A percentile compares a stretch with the other conserved stretches of the same genome.
These are phyloP conservation scores for Lithophane leautieri DNA, from an alignment of 2,888 invertebrate species.

Conservation along the genomic window DNA sequence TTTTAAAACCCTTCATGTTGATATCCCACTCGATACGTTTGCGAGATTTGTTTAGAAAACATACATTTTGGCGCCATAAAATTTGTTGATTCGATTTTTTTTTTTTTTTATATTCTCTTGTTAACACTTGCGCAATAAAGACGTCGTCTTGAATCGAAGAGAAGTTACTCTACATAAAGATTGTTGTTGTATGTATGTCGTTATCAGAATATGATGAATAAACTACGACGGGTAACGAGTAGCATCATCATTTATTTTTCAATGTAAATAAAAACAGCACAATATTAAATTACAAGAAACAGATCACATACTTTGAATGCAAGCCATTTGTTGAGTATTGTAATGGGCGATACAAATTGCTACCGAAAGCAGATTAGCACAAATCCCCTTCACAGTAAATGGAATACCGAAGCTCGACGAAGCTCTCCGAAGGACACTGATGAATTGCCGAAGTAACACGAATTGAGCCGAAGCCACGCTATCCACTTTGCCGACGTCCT, in stretches of 20 bases:
- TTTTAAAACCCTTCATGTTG: too few species aligned
- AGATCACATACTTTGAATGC: constrained; percentile 25
- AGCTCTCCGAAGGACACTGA: constrained; percentile 31
- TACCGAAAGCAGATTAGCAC: constrained; percentile 59
- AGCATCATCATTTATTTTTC: not conserved
- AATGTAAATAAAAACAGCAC: not conserved
- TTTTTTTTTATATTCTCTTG: too few species aligned
- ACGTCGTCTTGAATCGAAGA: not conserved
- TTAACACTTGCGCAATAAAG: too few species aligned
- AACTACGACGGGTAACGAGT: not conserved
- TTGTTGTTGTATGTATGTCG: not conserved
- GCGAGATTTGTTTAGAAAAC: too few species aligned
- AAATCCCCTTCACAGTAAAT: constrained; percentile 66
- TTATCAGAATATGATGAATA: not conserved
- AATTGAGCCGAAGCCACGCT: constrained; percentile 38
- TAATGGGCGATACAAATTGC: constrained; percentile 60
- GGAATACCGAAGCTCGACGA: constrained; percentile 58
- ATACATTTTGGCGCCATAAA: too few species aligned
- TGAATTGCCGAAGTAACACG: constrained; percentile 20
- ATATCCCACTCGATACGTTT: too few species aligned
- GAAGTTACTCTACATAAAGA: too few species aligned
- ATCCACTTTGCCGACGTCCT: constrained; percentile 44
- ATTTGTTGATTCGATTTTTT: too few species aligned
- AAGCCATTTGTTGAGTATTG: constrained; percentile 54
- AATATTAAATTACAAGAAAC: constrained; percentile 19